phyloP scores from a whole-genome alignment of 2,888 invertebrate genomes.

The Acrobasis suavella region DNA sequence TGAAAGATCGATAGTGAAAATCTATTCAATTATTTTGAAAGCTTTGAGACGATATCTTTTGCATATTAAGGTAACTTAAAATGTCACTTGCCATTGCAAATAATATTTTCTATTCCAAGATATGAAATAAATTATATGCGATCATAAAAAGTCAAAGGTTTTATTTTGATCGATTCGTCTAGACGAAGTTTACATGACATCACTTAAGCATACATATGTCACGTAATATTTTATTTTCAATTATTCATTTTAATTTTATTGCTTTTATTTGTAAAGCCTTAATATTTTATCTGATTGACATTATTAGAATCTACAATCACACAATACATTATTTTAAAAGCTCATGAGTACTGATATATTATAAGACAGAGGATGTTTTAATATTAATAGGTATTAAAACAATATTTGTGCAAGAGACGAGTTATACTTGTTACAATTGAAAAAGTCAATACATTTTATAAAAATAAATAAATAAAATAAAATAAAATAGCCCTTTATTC shows the following conservation, averaged over 20 bases:
- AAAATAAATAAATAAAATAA: too few species aligned
- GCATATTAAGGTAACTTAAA: too few species aligned
- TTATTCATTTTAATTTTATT: not conserved
- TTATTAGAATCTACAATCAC: not conserved
- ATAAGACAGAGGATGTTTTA: too few species aligned
- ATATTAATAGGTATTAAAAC: too few species aligned
- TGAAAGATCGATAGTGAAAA: too few species aligned
- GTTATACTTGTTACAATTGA: too few species aligned
- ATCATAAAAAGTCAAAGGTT: slow-evolving; percentile 13
- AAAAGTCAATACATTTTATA: too few species aligned
- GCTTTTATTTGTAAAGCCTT: not conserved
- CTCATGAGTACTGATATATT: not conserved
- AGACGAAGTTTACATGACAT: slow-evolving; percentile 36
- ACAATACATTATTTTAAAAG: not conserved
- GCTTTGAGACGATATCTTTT: too few species aligned
- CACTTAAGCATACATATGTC: slow-evolving; percentile 15
- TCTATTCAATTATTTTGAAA: too few species aligned
- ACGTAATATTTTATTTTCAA: not conserved
- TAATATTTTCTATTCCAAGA: not conserved
- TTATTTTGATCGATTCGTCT: slow-evolving; percentile 45
- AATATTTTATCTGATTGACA: not conserved
- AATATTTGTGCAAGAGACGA: too few species aligned
- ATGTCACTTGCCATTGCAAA: too few species aligned
- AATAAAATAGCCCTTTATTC: too few species aligned
- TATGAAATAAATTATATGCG: slow-evolving; percentile 10